A percentile compares a stretch with the other conserved stretches of the same genome.
These are phyloP conservation scores for Gambelia wislizenii DNA, from an alignment of 2,797 vertebrate genomes.

Conservation along the genomic window DNA sequence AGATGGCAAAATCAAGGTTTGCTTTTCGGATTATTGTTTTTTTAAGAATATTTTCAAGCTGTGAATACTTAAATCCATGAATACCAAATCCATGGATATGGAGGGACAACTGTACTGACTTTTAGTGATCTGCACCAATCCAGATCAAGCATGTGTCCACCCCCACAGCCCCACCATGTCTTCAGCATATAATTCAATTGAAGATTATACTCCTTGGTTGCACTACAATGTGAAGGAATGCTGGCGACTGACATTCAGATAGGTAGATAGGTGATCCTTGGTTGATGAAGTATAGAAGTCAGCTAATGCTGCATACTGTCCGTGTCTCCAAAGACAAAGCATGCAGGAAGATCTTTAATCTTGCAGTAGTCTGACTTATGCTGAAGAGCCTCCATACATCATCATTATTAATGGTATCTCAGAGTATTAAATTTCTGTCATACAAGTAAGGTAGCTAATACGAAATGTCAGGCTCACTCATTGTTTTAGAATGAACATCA, in stretches of 20 bases:
- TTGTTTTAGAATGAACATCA: constrained; percentile 1
- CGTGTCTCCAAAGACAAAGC: constrained; percentile 5
- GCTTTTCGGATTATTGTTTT: too few species aligned
- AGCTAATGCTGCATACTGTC: background rate
- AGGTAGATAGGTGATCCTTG: background rate
- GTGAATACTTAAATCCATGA: too few species aligned
- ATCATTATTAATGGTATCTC: constrained; percentile 10
- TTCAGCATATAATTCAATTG: background rate
- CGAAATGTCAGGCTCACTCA: constrained; percentile 18
- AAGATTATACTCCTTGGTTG: background rate
- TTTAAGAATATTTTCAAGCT: too few species aligned
- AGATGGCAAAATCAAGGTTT: too few species aligned
- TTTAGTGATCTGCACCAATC: background rate
- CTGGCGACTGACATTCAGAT: background rate
- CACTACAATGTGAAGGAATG: background rate
- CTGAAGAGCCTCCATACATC: constrained; percentile 1
- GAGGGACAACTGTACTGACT: too few species aligned
- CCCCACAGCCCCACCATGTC: background rate
- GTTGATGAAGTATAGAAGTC: background rate
- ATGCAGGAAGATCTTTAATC: constrained; percentile 1
- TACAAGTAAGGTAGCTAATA: constrained; percentile 4
- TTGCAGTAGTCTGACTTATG: background rate
- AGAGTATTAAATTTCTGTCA: constrained; percentile 23
- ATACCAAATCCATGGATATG: too few species aligned
- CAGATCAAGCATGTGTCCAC: background rate